Conservation (phyloP, 2,113 vertebrate genomes). For the Boulengeromyrus knoepffleri region DNA sequence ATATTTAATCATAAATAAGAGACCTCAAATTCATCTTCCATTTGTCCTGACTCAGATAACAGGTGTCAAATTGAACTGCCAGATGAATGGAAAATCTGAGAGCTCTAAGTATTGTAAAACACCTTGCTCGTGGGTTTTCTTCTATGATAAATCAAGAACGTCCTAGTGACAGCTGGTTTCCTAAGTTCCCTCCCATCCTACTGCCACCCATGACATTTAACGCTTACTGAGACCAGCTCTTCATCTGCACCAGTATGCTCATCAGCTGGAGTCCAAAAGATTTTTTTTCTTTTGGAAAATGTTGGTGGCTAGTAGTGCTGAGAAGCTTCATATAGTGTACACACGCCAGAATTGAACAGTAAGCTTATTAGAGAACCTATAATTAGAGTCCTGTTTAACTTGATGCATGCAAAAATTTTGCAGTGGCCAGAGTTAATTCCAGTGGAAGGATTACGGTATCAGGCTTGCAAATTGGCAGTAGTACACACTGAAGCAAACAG, state of each 20-base stretch:
- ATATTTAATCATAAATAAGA: neutral
- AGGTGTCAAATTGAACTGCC: neutral
- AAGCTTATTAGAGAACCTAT: neutral
- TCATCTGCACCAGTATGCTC: neutral
- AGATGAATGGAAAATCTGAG: neutral
- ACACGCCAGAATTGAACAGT: neutral
- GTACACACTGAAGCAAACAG: neutral
- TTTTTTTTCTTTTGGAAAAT: neutral
- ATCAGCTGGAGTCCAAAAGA: neutral
- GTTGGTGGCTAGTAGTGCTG: neutral
- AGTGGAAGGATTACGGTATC: neutral
- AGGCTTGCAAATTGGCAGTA: neutral
- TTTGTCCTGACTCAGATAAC: neutral
- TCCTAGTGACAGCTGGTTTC: conserved; percentile 27
- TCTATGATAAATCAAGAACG: conserved; percentile 25
- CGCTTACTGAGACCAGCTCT: neutral
- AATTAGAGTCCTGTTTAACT: neutral
- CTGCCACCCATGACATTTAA: neutral
- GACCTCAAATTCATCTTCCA: neutral
- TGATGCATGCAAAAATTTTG: neutral
- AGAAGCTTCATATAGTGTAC: neutral
- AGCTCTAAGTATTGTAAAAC: neutral
- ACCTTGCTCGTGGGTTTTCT: conserved; percentile 19
- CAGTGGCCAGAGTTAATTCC: neutral
- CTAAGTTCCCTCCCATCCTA: neutral